phyloP scores from a whole-genome alignment of 53 echinoderm and acorn worm species.

The Patiria pectinifera region DNA sequence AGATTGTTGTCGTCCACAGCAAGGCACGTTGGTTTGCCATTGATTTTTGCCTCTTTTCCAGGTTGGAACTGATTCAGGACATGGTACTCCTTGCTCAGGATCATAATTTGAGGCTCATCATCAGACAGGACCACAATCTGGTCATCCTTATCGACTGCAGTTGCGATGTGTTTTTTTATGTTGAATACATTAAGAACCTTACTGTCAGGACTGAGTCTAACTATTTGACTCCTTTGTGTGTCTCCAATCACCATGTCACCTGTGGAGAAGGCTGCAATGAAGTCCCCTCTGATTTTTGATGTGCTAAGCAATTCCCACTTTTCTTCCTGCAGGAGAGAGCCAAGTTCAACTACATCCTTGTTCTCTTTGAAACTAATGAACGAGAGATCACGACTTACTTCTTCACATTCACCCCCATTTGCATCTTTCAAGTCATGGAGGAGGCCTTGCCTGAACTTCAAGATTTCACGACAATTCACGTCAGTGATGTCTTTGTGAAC shows the following conservation, averaged over 20 bases:
- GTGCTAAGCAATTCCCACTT: neutral
- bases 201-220: neutral
- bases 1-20: conserved; percentile 37
- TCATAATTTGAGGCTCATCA: neutral
- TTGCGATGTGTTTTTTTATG: no score
- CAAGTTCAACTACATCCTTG: neutral
- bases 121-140: neutral
- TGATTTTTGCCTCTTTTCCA: neutral
- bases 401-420: neutral
- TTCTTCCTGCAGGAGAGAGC: neutral
- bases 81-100: neutral
- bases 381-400: neutral
- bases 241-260: neutral
- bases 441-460: conserved; percentile 15
- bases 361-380: conserved; percentile 6
- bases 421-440: neutral
- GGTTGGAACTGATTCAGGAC: conserved; percentile 19
- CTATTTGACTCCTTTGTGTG: neutral
- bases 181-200: neutral
- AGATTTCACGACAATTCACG: neutral
- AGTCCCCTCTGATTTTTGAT: neutral
- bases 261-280: conserved; percentile 8
- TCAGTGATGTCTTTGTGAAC: conserved; percentile 1
- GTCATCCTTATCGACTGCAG: conserved; percentile 35
- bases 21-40: conserved; percentile 29